phyloP scores from a whole-genome alignment of 2,888 invertebrate species.

The Cylindroiulus punctatus region DNA sequence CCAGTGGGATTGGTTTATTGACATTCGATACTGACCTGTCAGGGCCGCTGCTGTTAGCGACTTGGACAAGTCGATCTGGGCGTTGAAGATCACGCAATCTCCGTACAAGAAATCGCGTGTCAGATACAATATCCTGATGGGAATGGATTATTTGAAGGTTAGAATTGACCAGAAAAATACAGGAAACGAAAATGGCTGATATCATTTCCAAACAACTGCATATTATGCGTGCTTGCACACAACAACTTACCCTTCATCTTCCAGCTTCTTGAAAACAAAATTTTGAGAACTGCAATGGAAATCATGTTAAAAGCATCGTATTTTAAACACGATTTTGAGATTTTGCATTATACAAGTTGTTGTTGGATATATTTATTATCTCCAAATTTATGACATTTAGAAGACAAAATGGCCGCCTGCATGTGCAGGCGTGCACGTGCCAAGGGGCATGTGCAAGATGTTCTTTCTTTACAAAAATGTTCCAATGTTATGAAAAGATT shows the following conservation, averaged over 20 bases:
- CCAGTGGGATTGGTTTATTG: background rate
- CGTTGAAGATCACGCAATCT: conserved; percentile 55
- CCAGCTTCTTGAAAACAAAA: conserved; percentile 44
- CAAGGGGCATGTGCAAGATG: too few relatives aligned
- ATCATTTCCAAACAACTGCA: background rate
- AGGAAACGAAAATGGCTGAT: background rate
- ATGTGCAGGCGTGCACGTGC: too few relatives aligned
- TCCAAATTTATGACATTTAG: too few relatives aligned
- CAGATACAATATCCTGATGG: conserved; percentile 47
- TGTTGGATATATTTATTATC: too few relatives aligned
- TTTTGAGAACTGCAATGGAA: conserved; percentile 50
- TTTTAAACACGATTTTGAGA: too few relatives aligned
- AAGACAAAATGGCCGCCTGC: too few relatives aligned
- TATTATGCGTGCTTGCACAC: background rate
- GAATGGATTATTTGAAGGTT: background rate
- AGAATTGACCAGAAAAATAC: background rate
- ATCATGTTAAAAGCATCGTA: background rate
- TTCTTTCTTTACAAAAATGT: too few relatives aligned
- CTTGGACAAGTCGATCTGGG: conserved; percentile 52
- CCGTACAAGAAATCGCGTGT: conserved; percentile 53
- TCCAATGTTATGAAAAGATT: too few relatives aligned
- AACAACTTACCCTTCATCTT: conserved; percentile 50
- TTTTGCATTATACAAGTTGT: too few relatives aligned
- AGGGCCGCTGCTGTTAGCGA: conserved; percentile 52
- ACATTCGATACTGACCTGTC: conserved; percentile 51